phyloP scores from a whole-genome alignment of 1,140 invertebrate genomes.

The honey bee (Apis mellifera) region DNA sequence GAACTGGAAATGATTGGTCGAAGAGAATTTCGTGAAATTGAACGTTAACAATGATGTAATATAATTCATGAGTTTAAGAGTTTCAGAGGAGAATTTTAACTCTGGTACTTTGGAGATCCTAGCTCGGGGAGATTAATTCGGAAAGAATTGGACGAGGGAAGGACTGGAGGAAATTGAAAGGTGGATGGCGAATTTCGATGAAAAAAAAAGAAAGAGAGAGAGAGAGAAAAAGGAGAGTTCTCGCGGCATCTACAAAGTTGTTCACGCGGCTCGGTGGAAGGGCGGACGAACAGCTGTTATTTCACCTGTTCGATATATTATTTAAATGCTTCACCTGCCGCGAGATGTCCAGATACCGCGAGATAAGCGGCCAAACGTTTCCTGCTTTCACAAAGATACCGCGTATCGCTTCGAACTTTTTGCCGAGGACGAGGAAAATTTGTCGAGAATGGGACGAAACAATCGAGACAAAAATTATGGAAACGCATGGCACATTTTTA shows the following conservation, averaged over 20 bases:
- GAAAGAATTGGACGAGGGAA: too few relatives aligned
- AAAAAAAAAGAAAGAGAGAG: not conserved
- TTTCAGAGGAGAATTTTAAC: too few relatives aligned
- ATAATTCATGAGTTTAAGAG: too few relatives aligned
- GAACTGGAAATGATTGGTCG: too few relatives aligned
- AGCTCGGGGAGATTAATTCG: too few relatives aligned
- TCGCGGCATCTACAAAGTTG: conserved; percentile 51
- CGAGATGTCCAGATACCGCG: conserved; percentile 69
- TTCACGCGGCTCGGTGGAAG: conserved; percentile 42
- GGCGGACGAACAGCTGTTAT: conserved; percentile 72
- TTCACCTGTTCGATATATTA: conserved; percentile 75
- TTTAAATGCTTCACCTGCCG: conserved; percentile 74
- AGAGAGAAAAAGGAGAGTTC: not conserved
- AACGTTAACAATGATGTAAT: too few relatives aligned
- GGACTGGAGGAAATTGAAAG: not conserved
- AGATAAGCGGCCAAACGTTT: conserved; percentile 63
- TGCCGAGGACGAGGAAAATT: too few relatives aligned
- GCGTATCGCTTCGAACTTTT: not conserved
- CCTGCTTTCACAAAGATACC: conserved; percentile 60
- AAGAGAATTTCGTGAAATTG: too few relatives aligned
- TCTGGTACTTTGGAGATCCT: too few relatives aligned
- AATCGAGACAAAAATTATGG: too few relatives aligned
- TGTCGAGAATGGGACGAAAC: too few relatives aligned
- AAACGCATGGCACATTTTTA: too few relatives aligned
- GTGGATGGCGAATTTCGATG: conserved; percentile 9